Percentiles rank a stretch among this genome's conserved stretches.
These are phyloP conservation scores for rat (Rattus norvegicus) DNA, from an alignment of 2,113 vertebrate genomes.

Conservation along the genomic window DNA sequence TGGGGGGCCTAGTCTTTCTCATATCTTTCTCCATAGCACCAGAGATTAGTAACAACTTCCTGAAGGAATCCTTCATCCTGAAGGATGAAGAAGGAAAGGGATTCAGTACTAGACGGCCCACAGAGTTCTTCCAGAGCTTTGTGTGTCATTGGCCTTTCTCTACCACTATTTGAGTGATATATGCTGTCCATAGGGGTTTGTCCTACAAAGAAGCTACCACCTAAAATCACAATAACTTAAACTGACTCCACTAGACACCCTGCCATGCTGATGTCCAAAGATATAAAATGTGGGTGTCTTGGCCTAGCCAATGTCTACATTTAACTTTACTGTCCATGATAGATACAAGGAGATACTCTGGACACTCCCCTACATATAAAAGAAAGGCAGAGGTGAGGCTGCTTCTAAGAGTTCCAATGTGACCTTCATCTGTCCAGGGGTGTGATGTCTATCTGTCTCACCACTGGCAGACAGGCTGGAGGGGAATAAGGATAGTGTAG, in stretches of 20 bases:
- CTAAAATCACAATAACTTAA: not conserved
- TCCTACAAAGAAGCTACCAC: not conserved
- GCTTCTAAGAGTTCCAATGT: not conserved
- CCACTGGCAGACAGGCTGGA: not conserved
- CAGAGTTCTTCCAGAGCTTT: not conserved
- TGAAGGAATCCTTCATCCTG: not conserved
- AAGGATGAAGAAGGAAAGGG: not conserved
- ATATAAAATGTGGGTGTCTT: not conserved
- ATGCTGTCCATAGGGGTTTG: not conserved
- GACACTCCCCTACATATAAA: not conserved
- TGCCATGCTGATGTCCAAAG: not conserved
- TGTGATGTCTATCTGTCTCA: not conserved
- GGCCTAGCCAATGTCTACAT: not conserved
- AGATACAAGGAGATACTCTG: constrained; percentile 2
- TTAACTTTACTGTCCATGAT: not conserved
- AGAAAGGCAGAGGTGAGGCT: not conserved
- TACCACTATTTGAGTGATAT: not conserved
- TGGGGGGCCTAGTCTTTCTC: not conserved
- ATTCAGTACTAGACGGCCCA: not conserved
- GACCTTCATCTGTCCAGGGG: not conserved
- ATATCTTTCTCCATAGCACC: not conserved
- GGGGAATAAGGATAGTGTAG: not conserved
- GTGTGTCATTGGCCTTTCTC: not conserved
- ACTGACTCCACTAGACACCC: not conserved
- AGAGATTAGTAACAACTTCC: not conserved